Evolutionary conservation across 2,888 invertebrate species (phyloP).

Genomic region (Rugalucina vietnamica): DNA sequence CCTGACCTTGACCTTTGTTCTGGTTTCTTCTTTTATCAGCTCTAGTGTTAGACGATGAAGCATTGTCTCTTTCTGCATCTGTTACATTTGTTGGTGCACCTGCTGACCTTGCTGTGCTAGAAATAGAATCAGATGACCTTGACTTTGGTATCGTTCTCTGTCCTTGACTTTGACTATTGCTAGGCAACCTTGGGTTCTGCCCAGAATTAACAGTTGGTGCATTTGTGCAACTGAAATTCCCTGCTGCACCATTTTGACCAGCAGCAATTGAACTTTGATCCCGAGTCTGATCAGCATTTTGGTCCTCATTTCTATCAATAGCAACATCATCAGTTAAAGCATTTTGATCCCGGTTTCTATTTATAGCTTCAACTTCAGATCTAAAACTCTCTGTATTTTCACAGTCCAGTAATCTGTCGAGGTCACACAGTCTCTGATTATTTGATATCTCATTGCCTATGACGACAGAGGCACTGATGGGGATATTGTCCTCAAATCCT

Average conservation of each 20-base stretch:
- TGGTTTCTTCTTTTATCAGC: too few species aligned
- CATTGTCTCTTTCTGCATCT: not conserved
- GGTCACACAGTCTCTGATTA: not conserved
- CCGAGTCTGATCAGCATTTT: too few species aligned
- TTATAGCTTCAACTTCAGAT: not conserved
- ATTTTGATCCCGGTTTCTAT: too few species aligned
- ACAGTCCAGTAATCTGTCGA: not conserved
- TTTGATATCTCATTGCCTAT: not conserved
- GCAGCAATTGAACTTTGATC: too few species aligned
- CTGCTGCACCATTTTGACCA: too few species aligned
- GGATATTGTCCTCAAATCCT: constrained; percentile 39
- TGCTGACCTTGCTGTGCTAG: not conserved
- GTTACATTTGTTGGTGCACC: not conserved
- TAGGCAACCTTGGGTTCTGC: not conserved
- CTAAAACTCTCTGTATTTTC: not conserved
- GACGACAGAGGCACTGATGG: not conserved
- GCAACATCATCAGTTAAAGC: too few species aligned
- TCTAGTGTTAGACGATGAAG: not conserved
- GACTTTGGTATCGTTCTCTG: too few species aligned
- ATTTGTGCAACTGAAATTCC: too few species aligned
- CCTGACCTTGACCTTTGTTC: not conserved
- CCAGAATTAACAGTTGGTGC: too few species aligned
- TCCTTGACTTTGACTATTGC: not conserved
- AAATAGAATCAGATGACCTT: not conserved
- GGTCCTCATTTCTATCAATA: too few species aligned